Percentiles rank a stretch among this genome's conserved stretches.
Conservation (phyloP, 2,888 invertebrate species). For the Standfussiana lucernea region DNA sequence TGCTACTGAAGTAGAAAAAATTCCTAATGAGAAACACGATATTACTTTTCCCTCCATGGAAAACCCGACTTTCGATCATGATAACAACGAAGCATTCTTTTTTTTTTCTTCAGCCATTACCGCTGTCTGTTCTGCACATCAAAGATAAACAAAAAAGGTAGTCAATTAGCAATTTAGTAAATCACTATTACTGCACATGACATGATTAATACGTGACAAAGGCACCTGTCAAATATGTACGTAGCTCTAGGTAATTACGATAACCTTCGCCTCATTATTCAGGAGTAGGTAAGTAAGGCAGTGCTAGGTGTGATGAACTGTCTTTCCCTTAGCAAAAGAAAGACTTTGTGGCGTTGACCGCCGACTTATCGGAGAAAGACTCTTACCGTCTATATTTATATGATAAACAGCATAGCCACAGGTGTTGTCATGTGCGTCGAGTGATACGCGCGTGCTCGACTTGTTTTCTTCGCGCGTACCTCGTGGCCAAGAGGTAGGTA, state of each 20-base stretch:
- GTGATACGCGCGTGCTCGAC: too few species aligned
- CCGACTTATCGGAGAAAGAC: background rate
- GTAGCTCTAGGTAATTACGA: background rate
- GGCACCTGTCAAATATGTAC: slow-evolving; percentile 4
- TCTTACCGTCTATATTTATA: too few species aligned
- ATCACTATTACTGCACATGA: background rate
- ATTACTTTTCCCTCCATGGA: background rate
- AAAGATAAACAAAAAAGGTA: background rate
- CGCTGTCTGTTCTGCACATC: background rate
- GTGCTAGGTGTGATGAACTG: background rate
- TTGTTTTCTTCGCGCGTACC: too few species aligned
- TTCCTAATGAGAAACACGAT: too few species aligned
- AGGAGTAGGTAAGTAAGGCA: background rate
- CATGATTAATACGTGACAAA: background rate
- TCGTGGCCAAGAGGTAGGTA: too few species aligned
- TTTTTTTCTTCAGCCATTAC: too few species aligned
- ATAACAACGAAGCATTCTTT: background rate
- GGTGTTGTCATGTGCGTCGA: too few species aligned
- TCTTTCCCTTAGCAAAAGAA: background rate
- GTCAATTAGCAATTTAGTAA: background rate
- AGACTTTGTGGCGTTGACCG: background rate
- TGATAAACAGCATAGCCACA: too few species aligned
- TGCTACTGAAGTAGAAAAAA: too few species aligned
- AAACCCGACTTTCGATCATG: background rate
- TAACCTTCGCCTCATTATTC: background rate